Base-by-base conservation (phyloP, 2,113 vertebrate species). In the Ctenomys sociabilis region DNA sequence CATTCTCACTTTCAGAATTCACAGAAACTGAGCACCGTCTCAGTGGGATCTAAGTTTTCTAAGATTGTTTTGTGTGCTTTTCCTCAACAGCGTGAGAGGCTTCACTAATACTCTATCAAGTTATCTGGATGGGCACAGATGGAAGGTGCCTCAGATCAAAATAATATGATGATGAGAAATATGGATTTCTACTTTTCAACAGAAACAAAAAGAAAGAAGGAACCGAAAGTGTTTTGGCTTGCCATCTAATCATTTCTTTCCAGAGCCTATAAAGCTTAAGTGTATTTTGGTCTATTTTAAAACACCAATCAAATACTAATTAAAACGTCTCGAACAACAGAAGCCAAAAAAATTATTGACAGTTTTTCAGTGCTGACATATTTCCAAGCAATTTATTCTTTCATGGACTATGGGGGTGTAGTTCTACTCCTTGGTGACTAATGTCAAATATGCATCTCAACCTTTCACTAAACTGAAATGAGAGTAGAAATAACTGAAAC, bases 361-460 rank as follows among this genome's bases (percentile, higher is more conserved):
- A 16, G 70, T 97, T 97, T 98, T 97, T 98, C 96, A 95, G 81
- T 84, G 83, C 64, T 97, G 96, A 96, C 88, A 96, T 52, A 4
- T 96, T 98, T 97, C 93, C 70, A 96, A 92, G 66, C 82, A 98
- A 97, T 98, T 98, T 97, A 93, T n/a, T 95, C 85, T 93, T 85
- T 93, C 95, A 93, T 85, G 96, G 78, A 98, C 96, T 66, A 97
- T 93, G 96, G 85, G 59, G 95, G 95, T n/a, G 73, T 85, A 75
- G 54, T 85, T 82, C 52, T 80, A 93, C 90, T 97, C 78, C 93
- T 96, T 73, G 1, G 0, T 97, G 96, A 90, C 84, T 93, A 95
- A 37, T 96, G 98, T 98, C 94, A 96, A 35, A 78, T 66, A 91
- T 85, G 68, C 90, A 78, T 81, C 83, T 54, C 7, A 21, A 95